Percentiles rank a stretch among this genome's conserved stretches.
Conservation (phyloP, 2,888 invertebrate species). For the Cataglyphis cursor region DNA sequence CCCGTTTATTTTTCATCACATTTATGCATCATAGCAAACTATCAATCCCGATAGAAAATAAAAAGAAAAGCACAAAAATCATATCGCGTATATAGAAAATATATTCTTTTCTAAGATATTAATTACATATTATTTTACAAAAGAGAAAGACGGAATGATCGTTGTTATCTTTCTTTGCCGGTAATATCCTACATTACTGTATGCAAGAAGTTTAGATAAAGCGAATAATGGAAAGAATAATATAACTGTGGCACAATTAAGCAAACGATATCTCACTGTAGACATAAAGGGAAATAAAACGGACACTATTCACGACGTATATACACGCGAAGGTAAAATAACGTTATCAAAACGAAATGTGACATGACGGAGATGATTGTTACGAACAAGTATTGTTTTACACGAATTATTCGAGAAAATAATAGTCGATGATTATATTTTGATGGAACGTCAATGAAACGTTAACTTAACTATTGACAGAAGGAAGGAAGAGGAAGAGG, state of each 20-base stretch:
- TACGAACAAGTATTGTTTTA: slow-evolving; percentile 16
- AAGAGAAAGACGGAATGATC: background rate
- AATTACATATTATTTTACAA: slow-evolving; percentile 1
- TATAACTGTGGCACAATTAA: slow-evolving; percentile 19
- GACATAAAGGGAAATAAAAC: slow-evolving; percentile 35
- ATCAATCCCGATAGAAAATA: background rate
- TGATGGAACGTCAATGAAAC: background rate
- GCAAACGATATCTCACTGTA: slow-evolving; percentile 26
- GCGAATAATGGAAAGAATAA: slow-evolving; percentile 38
- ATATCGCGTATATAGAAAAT: background rate
- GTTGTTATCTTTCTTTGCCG: slow-evolving; percentile 1
- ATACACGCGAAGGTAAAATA: background rate
- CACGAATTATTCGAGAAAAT: background rate
- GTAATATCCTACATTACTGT: slow-evolving; percentile 21
- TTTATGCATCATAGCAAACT: slow-evolving; percentile 11
- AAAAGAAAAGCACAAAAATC: background rate
- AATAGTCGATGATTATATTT: slow-evolving; percentile 15
- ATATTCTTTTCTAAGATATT: slow-evolving; percentile 10
- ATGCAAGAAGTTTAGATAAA: slow-evolving; percentile 28
- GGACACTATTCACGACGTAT: background rate
- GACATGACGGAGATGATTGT: background rate
- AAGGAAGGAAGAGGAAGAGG: background rate
- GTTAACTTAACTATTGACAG: background rate
- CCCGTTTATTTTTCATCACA: background rate
- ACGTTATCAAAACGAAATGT: slow-evolving; percentile 10